A percentile compares a stretch with the other conserved stretches of the same genome.
Evolutionary conservation across 2,797 vertebrate species (phyloP).

Genomic region (Sarcophilus harrisii): DNA sequence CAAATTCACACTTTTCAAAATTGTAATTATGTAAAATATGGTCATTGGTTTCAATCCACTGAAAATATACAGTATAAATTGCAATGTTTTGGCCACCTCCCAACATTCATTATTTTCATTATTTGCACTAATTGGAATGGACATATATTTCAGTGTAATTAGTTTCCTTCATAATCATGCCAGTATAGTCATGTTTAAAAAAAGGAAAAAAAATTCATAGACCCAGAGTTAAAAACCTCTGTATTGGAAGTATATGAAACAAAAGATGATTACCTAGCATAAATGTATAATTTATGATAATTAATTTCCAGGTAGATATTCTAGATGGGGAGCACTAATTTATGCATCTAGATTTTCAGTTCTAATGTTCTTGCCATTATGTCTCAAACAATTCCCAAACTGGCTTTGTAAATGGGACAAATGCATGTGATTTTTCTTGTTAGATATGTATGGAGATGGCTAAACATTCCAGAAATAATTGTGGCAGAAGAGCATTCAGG

Average conservation of each 20-base stretch:
- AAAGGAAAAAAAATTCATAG: background rate
- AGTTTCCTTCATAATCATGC: background rate
- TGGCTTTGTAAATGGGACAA: background rate
- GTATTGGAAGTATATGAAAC: background rate
- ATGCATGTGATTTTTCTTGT: background rate
- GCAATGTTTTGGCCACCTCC: background rate
- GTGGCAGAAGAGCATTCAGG: background rate
- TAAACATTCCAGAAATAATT: conserved; percentile 12
- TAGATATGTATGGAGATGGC: background rate
- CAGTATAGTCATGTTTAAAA: background rate
- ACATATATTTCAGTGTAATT: background rate
- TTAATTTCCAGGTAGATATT: background rate
- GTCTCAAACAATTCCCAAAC: background rate
- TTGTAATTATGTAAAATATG: background rate
- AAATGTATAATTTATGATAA: background rate
- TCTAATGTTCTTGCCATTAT: background rate
- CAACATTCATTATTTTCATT: background rate
- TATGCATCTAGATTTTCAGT: background rate
- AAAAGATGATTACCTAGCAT: background rate
- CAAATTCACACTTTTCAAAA: background rate
- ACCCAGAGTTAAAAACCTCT: background rate
- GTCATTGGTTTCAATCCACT: background rate
- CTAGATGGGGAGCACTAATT: background rate
- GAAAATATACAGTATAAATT: background rate
- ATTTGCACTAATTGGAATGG: background rate